Base-by-base conservation (phyloP, 2,888 invertebrate genomes). In the Lasius platythorax region DNA sequence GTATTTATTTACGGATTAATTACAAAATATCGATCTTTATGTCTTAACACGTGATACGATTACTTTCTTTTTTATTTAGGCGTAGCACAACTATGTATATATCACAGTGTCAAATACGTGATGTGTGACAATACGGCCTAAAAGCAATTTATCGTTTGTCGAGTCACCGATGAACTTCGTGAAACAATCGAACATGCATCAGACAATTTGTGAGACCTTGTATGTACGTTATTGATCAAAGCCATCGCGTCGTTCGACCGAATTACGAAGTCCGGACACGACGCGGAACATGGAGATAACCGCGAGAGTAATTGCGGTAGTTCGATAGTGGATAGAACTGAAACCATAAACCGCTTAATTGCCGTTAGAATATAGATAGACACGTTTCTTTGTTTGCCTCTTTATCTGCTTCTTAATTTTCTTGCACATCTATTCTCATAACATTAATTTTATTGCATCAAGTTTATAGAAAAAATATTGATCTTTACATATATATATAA, bases 221-320 rank as follows among this genome's bases (percentile, higher is more conserved):
- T 61, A 72, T 79, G 43, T 61, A 50, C 79, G 61, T 46, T 81
- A 81, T 81, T 81, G 79, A 81, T 81, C 79, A 58, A 46, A 70
- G 76, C 70, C 63, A 64, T 56, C 75, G 85, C 82, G 56, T 30
- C 82, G 81, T 86, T 89, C 89, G 87, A 82, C 79, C 56, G 83
- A 89, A 89, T 89, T 86, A 85, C 83, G 50, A 85, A 81, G 79
- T 81, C 61, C 79, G 28, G n/a, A 50, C 72, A 81, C 72, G 58
- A 84, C 37, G 43, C 74, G 82, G 79, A 87, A 87, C 82, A 23
- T 37, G 33, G 37, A 72, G 79, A 81, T 81, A 72, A 72, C 79
- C 72, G 46, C 43, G 70, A 79, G 58, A 72, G 46, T 61, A 72
- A 72, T 72, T 61, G 23, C 72, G 23, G 40, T 43, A 72, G 72